Evolutionary conservation across 1,140 invertebrate genomes (phyloP).

Genomic region (Helicoverpa zea): DNA sequence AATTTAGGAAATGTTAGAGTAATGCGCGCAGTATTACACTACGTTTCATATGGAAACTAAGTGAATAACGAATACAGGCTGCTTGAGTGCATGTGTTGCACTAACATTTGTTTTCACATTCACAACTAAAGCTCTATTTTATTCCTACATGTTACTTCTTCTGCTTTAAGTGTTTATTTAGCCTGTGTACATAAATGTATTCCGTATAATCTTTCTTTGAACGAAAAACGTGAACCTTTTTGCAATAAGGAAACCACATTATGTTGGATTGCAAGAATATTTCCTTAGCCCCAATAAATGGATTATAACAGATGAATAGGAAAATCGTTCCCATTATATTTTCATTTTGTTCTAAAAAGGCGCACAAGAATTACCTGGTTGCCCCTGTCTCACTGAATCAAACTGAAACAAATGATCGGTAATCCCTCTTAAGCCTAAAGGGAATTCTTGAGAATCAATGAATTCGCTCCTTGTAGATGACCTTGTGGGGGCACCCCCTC

Average conservation of each 20-base stretch:
- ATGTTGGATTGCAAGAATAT: slow-evolving; percentile 6
- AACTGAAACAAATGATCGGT: slow-evolving; percentile 55
- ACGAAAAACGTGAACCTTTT: not conserved
- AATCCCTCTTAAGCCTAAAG: slow-evolving; percentile 49
- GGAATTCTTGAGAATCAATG: slow-evolving; percentile 54
- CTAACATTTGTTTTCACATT: not conserved
- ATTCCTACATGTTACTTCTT: no score
- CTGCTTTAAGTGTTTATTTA: no score
- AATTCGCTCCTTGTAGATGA: slow-evolving; percentile 24
- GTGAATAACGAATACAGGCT: slow-evolving; percentile 2
- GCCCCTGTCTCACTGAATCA: slow-evolving; percentile 48
- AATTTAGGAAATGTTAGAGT: slow-evolving; percentile 29
- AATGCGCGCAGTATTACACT: not conserved
- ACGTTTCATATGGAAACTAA: slow-evolving; percentile 14
- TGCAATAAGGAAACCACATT: not conserved
- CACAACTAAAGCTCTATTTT: not conserved
- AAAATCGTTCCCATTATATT: slow-evolving; percentile 25
- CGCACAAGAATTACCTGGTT: slow-evolving; percentile 34
- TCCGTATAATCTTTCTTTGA: not conserved
- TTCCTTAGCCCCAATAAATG: not conserved
- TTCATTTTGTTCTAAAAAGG: slow-evolving; percentile 26
- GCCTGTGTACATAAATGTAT: not conserved
- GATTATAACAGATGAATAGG: slow-evolving; percentile 19
- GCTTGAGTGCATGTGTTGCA: not conserved
- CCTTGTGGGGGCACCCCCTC: slow-evolving; percentile 36